Evolutionary conservation across 2,113 vertebrate genomes (phyloP), one percentile per base, ranked within the genome.

Genomic region (Forbesichthys agassizii): DNA sequence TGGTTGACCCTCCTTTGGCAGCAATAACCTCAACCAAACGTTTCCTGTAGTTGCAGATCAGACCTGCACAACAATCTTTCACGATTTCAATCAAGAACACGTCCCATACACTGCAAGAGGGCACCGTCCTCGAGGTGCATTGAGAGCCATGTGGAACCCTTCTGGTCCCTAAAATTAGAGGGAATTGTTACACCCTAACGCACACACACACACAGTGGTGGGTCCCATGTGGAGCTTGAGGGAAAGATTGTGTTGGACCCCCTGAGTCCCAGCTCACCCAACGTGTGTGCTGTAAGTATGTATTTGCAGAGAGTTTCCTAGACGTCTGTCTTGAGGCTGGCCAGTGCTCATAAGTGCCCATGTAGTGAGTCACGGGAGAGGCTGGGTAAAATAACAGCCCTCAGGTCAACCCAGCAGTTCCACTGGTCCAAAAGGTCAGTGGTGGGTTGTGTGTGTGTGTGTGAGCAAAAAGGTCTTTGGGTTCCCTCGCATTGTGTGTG

Each of bases 271-370:
- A 55, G 53, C 55, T 36, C 16, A 52, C 3, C 3, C 48, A 6
- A 1, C 5, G 20, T 60, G 52, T 68, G 33, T 59, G 66, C 33
- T 61, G 33, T 58, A 64, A 51, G 11, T 20, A 51, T 56, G 61
- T 75, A 48, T 82, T 87, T 80, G 55, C 69, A 66, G 63, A 79
- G 48, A 11, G 71, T 65, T 86, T 82, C 68, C 78, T 58, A 66
- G 77, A 83, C 80, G 48, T 69, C 51, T 16, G n/a, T 68, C 61
- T 81, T 66, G 62, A 33, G 33, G 20, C 66, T 84, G 80, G 75
- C 68, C 20, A 1, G 0, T 5, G 33, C 33, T 73, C 75, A 66
- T 56, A 49, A 54, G 48, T 80, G 69, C 68, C 9, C 27, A 59
- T 36, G 64, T 66, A 57, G 71, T 82, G 81, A 86, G 74, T 83